Percentiles rank a stretch among this genome's conserved stretches.
Evolutionary conservation across 2,113 vertebrate species (phyloP).

Genomic region (Platanista minor): DNA sequence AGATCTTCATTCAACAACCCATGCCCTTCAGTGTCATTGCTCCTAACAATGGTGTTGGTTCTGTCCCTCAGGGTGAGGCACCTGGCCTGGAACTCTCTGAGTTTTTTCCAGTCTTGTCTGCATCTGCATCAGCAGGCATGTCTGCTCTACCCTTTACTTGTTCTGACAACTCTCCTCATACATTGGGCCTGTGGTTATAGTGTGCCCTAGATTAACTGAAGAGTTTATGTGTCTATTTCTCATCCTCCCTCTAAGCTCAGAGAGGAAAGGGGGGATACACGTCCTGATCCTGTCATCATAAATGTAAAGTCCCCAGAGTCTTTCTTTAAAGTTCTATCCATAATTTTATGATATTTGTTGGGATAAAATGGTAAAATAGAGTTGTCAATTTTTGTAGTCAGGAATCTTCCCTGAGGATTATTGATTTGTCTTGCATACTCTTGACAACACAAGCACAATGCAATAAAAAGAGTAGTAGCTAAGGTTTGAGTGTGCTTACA

Average conservation of each 20-base stretch:
- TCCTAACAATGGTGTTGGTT: background rate
- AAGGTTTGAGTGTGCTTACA: background rate
- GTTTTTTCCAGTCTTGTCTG: background rate
- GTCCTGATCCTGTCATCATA: background rate
- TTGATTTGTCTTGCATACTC: background rate
- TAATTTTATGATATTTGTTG: background rate
- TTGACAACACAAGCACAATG: background rate
- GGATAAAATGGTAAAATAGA: background rate
- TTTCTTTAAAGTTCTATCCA: background rate
- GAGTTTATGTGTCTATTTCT: background rate
- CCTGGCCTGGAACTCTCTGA: background rate
- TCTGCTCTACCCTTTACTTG: background rate
- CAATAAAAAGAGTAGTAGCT: background rate
- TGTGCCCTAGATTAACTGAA: background rate
- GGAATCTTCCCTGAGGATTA: background rate
- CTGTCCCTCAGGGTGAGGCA: background rate
- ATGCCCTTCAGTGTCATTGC: background rate
- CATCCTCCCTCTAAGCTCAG: background rate
- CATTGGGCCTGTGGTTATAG: background rate
- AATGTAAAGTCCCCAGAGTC: background rate
- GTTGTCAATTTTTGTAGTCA: background rate
- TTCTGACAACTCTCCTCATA: background rate
- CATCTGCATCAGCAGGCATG: no score
- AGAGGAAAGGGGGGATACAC: background rate
- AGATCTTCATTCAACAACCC: background rate